phyloP scores from a whole-genome alignment of 2,113 vertebrate species.

The Prochilodus magdalenae region DNA sequence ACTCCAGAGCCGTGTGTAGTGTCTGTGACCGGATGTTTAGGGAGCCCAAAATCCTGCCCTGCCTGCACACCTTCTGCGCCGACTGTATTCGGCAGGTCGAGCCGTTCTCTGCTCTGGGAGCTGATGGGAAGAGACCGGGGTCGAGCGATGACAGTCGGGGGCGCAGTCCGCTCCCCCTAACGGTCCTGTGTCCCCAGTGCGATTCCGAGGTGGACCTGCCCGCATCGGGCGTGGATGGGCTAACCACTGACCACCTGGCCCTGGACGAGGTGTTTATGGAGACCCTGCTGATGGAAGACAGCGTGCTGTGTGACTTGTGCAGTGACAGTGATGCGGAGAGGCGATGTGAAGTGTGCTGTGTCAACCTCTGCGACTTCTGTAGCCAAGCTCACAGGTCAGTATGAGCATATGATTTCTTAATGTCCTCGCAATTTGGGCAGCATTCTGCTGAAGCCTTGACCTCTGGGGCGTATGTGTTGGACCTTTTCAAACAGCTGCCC shows the following conservation, averaged over 20 bases:
- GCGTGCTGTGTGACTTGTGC: conserved; percentile 86
- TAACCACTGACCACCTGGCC: conserved; percentile 85
- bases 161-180: conserved; percentile 53
- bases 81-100: conserved; percentile 82
- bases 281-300: conserved; percentile 71
- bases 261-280: conserved; percentile 83
- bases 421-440: background rate
- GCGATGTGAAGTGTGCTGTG: conserved; percentile 86
- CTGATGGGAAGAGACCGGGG: conserved; percentile 48
- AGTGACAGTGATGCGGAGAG: conserved; percentile 80
- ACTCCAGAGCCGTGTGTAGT: conserved; percentile 74
- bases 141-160: conserved; percentile 43
- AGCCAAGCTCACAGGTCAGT: conserved; percentile 89
- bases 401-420: background rate
- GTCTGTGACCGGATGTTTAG: conserved; percentile 77
- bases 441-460: too few relatives aligned
- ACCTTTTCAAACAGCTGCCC: too few relatives aligned
- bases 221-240: conserved; percentile 75
- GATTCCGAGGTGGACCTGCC: conserved; percentile 87
- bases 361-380: conserved; percentile 90
- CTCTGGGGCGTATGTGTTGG: too few relatives aligned
- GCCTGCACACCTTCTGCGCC: conserved; percentile 88
- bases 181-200: conserved; percentile 86
- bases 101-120: conserved; percentile 68
- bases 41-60: conserved; percentile 85